Evolutionary conservation across 1,140 invertebrate species (phyloP), one percentile per base, ranked within the genome.

Genomic region (Maconellicoccus hirsutus): DNA sequence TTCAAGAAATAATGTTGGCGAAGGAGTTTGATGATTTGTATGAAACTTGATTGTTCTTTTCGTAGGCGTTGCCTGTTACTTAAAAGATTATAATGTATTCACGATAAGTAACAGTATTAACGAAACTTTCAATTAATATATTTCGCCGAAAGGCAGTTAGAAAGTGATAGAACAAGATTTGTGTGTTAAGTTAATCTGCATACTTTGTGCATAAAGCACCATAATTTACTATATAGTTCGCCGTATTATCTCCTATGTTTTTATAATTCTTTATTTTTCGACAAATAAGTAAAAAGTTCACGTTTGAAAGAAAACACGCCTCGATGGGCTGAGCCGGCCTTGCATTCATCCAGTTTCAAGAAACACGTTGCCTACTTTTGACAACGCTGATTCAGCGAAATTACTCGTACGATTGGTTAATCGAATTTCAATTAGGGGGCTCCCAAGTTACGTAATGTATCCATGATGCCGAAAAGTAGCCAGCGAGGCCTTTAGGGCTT

Each of bases 121-220:
- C 61, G 61, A 66, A 66, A 66, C 61, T 66, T 66, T 66, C 61
- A 66, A 66, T 66, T 66, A 66, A 66, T 66, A 26, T 25, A 66
- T 66, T 26, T 25, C 25, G 61, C 61, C 61, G 61, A 66, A 66
- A 66, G 61, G 61, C 22, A 25, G 61, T 66, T 66, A 66, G 61
- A 66, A 66, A 66, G 61, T 66, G 21, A 66, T 66, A 66, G 61
- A 66, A 66, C 61, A 26, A 66, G 61, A 66, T 66, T 25, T 66
- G 25, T 59, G n/a, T 25, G 61, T 25, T 66, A 23, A 8, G 19
- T 26, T 66, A 23, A 66, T 66, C 61, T 66, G 61, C 61, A 66
- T 66, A 66, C 61, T 66, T 66, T 66, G 61, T 66, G 61, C 61
- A 66, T 66, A 66, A 66, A 66, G 19, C 25, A n/a, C 7, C 61